Evolutionary conservation across 2,797 vertebrate species (phyloP).

Genomic region (Notolabrus celidotus): DNA sequence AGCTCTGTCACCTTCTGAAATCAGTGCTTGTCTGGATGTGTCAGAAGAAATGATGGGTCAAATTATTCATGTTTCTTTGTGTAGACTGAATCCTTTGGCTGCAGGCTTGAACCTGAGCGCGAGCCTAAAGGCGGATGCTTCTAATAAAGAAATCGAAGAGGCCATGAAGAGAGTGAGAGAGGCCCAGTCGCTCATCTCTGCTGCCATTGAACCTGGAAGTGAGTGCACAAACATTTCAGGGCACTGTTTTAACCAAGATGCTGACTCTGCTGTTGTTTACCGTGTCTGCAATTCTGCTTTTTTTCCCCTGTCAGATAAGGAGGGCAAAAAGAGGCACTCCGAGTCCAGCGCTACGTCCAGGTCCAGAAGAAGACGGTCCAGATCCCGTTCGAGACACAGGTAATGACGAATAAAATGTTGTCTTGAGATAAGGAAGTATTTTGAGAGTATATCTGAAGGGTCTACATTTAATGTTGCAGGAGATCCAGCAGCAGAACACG

Average conservation of each 20-base stretch:
- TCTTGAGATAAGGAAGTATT: not conserved
- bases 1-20: not conserved
- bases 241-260: no score
- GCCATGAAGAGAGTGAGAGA: slow-evolving; percentile 98
- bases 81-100: slow-evolving; percentile 94
- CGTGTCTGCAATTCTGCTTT: not conserved
- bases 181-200: slow-evolving; percentile 97
- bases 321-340: slow-evolving; percentile 92
- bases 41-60: not conserved
- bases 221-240: slow-evolving; percentile 44
- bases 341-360: slow-evolving; percentile 86
- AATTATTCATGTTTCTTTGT: slow-evolving; percentile 25
- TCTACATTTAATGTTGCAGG: slow-evolving; percentile 71
- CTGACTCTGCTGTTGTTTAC: slow-evolving; percentile 2
- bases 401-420: slow-evolving; percentile 9
- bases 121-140: slow-evolving; percentile 92
- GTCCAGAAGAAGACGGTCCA: slow-evolving; percentile 91
- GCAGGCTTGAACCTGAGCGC: slow-evolving; percentile 91
- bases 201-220: slow-evolving; percentile 96
- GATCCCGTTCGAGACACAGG: slow-evolving; percentile 94
- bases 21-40: not conserved
- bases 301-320: slow-evolving; percentile 85
- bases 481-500: slow-evolving; percentile 91
- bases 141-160: slow-evolving; percentile 98
- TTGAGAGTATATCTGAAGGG: not conserved